Evolutionary conservation across 2,888 invertebrate genomes (phyloP), one percentile per base, ranked within the genome.

Genomic region (Oscheius sp.): DNA sequence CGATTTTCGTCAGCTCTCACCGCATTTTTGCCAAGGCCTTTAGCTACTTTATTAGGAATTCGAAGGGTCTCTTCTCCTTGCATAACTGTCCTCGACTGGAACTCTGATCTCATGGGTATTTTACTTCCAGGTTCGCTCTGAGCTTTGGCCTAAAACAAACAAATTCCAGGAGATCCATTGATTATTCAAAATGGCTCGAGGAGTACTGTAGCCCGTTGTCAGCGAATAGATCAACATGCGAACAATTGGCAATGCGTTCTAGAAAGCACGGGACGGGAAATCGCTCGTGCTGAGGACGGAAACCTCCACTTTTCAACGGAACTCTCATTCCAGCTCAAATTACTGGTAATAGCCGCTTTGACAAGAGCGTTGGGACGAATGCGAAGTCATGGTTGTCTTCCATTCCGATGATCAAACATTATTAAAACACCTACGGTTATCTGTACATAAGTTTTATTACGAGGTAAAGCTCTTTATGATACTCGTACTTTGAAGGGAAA

Each of bases 81-180:
- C 3, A 71, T 72, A 12, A 73, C 73, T 15, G 72, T 75, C 15
- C 70, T 73, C 42, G 78, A 78, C 39, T 78, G 78, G 78, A 78
- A 78, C 65, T 74, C 74, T 12, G 76, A 78, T 20, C 58, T 74
- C 10, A 63, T 78, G 17, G 78, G 78, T n/a, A 70, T 64, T n/a
- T 50, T 69, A 20, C n/a, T 69, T 2, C 69, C 69, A n/a, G 69
- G 69, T 64, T 27, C 23, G 27, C 31, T 37, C 8, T 10, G 8
- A 48, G 37, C 37, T 37, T 10, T 15, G 15, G 37, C 17, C 46
- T 6, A 17, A 46, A 46, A 46, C 46, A 10, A 10, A 6, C 46
- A 3, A n/a, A 31, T 67, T 69, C 10, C 33, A 73, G 73, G 73
- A 17, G 73, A 73, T 42, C 73, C 73, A 4, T 37, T 73, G 27